Conservation (phyloP, 2,113 vertebrate species). For the Tachycineta bicolor region DNA sequence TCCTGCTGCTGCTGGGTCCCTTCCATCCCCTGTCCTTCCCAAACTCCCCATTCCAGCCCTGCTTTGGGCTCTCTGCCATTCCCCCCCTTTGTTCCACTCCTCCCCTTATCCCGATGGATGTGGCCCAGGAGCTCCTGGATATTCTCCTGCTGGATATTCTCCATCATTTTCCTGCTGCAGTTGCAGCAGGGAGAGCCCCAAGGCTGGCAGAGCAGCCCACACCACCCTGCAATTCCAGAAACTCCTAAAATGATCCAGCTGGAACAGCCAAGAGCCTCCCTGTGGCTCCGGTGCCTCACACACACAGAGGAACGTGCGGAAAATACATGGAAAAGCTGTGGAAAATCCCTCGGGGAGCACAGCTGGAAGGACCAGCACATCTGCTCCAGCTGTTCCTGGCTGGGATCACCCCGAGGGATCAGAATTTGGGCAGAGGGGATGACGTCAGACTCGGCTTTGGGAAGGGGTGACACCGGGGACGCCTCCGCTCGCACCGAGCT, state of each 20-base stretch:
- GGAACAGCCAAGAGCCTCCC: neutral
- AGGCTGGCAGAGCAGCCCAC: neutral
- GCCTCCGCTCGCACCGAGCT: rapidly evolving
- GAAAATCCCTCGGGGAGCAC: neutral
- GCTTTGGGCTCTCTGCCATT: rapidly evolving
- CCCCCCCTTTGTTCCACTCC: neutral
- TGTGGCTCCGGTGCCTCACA: neutral
- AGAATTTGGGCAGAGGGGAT: neutral
- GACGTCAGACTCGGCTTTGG: neutral
- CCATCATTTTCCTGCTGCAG: neutral
- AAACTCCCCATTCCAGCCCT: neutral
- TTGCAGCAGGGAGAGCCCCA: neutral
- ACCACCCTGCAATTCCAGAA: neutral
- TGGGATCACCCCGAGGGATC: neutral
- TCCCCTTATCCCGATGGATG: neutral
- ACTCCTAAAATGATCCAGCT: neutral
- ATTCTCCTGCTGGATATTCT: neutral
- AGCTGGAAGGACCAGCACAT: neutral
- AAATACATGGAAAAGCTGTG: neutral
- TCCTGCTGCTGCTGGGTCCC: neutral
- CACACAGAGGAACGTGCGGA: rapidly evolving
- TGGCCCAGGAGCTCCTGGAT: neutral
- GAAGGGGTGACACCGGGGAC: neutral
- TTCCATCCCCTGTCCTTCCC: neutral
- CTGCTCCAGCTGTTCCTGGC: neutral